A percentile compares a stretch with the other conserved stretches of the same genome.
Conservation (phyloP, 92 coral and sea anemone genomes). For the Phenganax marumi region DNA sequence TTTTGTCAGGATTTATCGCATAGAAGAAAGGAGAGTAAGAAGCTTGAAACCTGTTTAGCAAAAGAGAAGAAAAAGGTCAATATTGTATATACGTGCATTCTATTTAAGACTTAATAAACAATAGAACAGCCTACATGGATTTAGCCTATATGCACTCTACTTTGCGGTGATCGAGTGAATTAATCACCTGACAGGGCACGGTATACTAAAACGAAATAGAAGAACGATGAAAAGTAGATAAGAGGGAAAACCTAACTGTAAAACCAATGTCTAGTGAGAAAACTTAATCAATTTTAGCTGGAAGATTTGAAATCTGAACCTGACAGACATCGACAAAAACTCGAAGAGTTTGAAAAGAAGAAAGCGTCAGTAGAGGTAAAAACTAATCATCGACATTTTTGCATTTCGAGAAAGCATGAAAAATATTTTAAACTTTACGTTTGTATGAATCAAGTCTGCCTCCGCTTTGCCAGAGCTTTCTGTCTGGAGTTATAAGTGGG, state of each 20-base stretch:
- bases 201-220: no score
- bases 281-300: constrained; percentile 49
- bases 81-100: background rate
- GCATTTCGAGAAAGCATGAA: background rate
- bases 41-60: constrained; percentile 66
- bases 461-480: no score
- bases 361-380: constrained; percentile 74
- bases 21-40: constrained; percentile 73
- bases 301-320: constrained; percentile 74
- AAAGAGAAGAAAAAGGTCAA: constrained; percentile 89
- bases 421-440: no score
- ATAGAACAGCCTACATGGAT: no score
- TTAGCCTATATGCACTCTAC: no score
- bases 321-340: constrained; percentile 68
- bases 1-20: constrained; percentile 71
- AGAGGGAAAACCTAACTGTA: background rate
- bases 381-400: background rate
- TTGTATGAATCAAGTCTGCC: no score
- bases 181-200: no score
- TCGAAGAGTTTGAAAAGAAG: constrained; percentile 71
- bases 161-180: no score
- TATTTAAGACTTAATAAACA: background rate
- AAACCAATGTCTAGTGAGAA: background rate
- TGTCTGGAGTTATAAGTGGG: no score
- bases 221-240: no score